phyloP scores from a whole-genome alignment of 2,888 invertebrate genomes.

The Drosophila lacicola region DNA sequence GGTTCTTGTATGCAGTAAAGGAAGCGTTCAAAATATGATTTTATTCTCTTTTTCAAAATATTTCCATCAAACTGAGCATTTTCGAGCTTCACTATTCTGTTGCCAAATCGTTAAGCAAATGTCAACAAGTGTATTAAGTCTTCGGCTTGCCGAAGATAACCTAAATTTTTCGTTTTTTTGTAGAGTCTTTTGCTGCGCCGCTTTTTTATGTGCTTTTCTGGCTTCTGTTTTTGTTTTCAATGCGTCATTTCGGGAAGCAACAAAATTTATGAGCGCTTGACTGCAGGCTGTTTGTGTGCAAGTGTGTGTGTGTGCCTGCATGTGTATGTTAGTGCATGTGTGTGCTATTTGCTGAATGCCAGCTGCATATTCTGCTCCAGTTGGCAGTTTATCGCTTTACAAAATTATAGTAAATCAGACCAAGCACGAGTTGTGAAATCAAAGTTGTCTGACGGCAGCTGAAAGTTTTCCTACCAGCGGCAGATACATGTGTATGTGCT shows the following conservation, averaged over 20 bases:
- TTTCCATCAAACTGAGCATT: too few species aligned
- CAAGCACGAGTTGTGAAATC: conserved; percentile 68
- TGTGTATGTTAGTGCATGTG: conserved; percentile 8
- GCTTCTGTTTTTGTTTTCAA: conserved; percentile 29
- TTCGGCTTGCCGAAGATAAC: too few species aligned
- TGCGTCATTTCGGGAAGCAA: conserved; percentile 57
- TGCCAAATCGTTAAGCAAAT: too few species aligned
- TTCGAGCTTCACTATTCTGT: too few species aligned
- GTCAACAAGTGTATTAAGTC: too few species aligned
- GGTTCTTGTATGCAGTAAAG: too few species aligned
- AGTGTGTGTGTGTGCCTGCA: conserved; percentile 3
- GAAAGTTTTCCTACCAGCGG: conserved; percentile 48
- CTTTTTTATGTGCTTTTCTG: conserved; percentile 33
- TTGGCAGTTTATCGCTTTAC: conserved; percentile 68
- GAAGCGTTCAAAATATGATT: too few species aligned
- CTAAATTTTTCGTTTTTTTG: conserved; percentile 1
- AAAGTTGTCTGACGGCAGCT: conserved; percentile 52
- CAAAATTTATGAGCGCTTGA: conserved; percentile 58
- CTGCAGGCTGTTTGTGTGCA: conserved; percentile 21
- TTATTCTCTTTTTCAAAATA: too few species aligned
- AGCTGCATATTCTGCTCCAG: conserved; percentile 53
- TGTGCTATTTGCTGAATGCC: conserved; percentile 49
- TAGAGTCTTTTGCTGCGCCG: conserved; percentile 5
- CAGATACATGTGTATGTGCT: conserved; percentile 1
- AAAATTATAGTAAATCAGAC: conserved; percentile 76